phyloP scores from a whole-genome alignment of 2,888 invertebrate species.

The Camponotus fellah region DNA sequence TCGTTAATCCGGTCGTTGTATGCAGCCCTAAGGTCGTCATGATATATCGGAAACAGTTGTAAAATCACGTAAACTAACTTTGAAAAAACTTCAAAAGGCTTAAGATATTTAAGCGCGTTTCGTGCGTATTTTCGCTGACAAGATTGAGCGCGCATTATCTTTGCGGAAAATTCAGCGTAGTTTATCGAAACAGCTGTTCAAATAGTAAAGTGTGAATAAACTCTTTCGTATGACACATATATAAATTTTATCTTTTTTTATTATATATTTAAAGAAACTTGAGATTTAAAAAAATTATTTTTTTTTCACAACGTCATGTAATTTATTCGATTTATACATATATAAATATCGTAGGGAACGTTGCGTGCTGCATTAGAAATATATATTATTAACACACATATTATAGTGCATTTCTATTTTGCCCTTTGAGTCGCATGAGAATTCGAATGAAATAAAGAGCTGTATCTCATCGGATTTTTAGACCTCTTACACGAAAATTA shows the following conservation, averaged over 20 bases:
- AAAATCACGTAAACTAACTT: constrained; percentile 32
- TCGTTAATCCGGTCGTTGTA: constrained; percentile 44
- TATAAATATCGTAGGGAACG: not conserved
- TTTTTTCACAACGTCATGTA: too few species aligned
- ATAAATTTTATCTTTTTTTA: not conserved
- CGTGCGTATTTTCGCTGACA: not conserved
- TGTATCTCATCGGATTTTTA: constrained; percentile 22
- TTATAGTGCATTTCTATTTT: not conserved
- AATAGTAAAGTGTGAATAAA: not conserved
- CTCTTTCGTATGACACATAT: not conserved
- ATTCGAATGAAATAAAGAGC: constrained; percentile 12
- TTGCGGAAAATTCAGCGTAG: not conserved
- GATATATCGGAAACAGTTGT: constrained; percentile 44
- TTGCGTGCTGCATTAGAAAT: not conserved
- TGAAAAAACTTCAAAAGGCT: constrained; percentile 25
- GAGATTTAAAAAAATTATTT: not conserved
- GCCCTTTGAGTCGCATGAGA: not conserved
- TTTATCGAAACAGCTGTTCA: not conserved
- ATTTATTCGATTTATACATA: not conserved
- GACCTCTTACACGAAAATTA: constrained; percentile 36
- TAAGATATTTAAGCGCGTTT: constrained; percentile 12
- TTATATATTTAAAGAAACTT: not conserved
- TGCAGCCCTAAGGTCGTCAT: constrained; percentile 42
- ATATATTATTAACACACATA: not conserved
- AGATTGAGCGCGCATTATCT: constrained; percentile 14